Evolutionary conservation across 2,113 vertebrate genomes (phyloP).

Genomic region (Hippolais icterina): DNA sequence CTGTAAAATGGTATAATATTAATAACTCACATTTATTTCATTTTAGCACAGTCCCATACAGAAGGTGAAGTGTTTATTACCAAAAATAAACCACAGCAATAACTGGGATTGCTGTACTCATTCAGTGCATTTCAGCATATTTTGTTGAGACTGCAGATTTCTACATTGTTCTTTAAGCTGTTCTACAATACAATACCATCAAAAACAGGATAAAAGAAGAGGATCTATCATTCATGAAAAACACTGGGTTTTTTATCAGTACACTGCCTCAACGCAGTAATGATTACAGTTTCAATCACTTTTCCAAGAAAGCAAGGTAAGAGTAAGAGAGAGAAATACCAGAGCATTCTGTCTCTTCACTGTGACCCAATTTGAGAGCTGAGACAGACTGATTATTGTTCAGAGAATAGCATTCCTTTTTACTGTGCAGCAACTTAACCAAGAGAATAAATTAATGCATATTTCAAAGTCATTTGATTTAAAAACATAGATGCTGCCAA

Average conservation of each 20-base stretch:
- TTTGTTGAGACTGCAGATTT: background rate
- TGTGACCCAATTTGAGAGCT: constrained; percentile 25
- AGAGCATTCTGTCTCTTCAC: background rate
- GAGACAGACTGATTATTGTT: constrained; percentile 3
- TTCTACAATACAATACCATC: background rate
- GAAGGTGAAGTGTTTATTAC: background rate
- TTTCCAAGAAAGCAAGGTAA: background rate
- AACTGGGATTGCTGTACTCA: background rate
- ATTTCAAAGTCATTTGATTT: constrained; percentile 16
- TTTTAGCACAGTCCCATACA: background rate
- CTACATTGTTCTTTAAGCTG: background rate
- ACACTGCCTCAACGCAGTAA: background rate
- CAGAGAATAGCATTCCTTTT: constrained; percentile 6
- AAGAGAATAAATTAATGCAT: constrained; percentile 5
- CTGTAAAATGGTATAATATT: background rate
- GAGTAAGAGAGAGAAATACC: background rate
- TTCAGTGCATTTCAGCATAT: background rate
- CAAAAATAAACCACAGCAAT: background rate
- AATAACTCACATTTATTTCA: background rate
- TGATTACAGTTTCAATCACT: background rate
- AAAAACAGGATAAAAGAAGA: background rate
- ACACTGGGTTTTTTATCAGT: background rate
- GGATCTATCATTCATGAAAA: background rate
- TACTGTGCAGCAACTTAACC: background rate
- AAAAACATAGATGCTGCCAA: background rate